A percentile compares a stretch with the other conserved stretches of the same genome.
These are phyloP conservation scores for Thomomys bottae DNA, from an alignment of 2,113 vertebrate genomes.

Conservation along the genomic window DNA sequence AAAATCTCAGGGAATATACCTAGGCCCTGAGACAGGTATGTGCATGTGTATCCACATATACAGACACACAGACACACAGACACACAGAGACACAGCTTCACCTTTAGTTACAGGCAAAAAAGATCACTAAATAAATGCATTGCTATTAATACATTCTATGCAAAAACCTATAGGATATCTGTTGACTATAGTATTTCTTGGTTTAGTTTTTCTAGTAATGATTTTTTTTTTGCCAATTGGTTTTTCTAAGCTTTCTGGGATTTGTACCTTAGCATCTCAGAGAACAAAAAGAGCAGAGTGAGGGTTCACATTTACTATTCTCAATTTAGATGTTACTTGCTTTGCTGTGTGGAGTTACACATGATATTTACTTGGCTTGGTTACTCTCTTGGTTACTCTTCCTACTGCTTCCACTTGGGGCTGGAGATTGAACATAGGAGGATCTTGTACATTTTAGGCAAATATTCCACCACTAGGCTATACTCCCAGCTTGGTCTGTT, in stretches of 20 bases:
- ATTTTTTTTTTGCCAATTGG: not conserved
- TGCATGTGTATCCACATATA: no score
- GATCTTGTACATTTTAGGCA: not conserved
- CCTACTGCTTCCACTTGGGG: not conserved
- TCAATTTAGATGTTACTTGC: not conserved
- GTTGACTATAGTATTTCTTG: not conserved
- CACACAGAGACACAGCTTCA: not conserved
- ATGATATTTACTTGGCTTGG: not conserved
- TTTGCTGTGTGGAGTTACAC: no score
- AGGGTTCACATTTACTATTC: not conserved
- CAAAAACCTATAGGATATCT: not conserved
- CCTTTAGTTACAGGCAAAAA: not conserved
- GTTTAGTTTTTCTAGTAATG: constrained; percentile 24
- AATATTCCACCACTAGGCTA: not conserved
- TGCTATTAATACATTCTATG: not conserved
- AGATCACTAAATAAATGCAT: not conserved
- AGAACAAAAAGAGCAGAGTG: not conserved
- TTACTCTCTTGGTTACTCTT: not conserved
- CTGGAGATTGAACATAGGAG: not conserved
- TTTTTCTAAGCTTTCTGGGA: constrained; percentile 9
- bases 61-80: no score
- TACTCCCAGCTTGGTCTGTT: not conserved
- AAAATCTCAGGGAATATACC: no score
- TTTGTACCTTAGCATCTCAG: not conserved
- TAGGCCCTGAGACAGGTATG: no score